Evolutionary conservation across 2,888 invertebrate species (phyloP), one percentile per base, ranked within the genome.

Genomic region (Drosophila quinaria): DNA sequence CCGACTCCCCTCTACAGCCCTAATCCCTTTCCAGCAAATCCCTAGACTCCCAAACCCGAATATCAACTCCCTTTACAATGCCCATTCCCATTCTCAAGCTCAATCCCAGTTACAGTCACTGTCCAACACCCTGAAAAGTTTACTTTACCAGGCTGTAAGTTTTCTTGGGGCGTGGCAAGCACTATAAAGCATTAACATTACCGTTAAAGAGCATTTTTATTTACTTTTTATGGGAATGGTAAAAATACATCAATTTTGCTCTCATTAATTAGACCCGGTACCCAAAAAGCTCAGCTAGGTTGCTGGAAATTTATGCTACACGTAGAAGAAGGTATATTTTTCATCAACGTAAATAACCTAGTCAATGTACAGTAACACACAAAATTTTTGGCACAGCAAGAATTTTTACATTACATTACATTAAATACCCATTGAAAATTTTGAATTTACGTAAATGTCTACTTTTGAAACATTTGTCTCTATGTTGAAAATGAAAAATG

Each of bases 81-180:
- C 41, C 41, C 51, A 22, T 46, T 47, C 29, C 25, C 11, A 15
- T 9, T 17, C 41, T 33, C 51, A 25, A 37, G 44, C 29, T 15
- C 13, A 31, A n/a, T 44, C 31, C 13, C 33, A 37, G 35, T 29
- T 33, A 29, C 50, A 35, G 51, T 56, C 41, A 11, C 31, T 29
- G 47, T 37, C 52, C n/a, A 62, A 56, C 58, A 59, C 39, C 31
- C 47, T 31, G 67, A 54, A 51, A 79, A 76, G 50, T 79, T 79
- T 55, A 63, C 41, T 46, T 68, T 49, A 51, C 59, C 62, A 62
- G 49, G 54, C 35, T 39, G 58, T 50, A 72, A 86, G 72, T 74
- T 75, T 69, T 54, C 19, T 22, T 54, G 63, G 70, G 80, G 72
- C 86, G 86, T 81, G 80, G 52, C 65, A 67, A 31, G 52, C 58